Evolutionary conservation across 2,888 invertebrate species (phyloP), one percentile per base, ranked within the genome.

Genomic region (Leucophenga maculata): DNA sequence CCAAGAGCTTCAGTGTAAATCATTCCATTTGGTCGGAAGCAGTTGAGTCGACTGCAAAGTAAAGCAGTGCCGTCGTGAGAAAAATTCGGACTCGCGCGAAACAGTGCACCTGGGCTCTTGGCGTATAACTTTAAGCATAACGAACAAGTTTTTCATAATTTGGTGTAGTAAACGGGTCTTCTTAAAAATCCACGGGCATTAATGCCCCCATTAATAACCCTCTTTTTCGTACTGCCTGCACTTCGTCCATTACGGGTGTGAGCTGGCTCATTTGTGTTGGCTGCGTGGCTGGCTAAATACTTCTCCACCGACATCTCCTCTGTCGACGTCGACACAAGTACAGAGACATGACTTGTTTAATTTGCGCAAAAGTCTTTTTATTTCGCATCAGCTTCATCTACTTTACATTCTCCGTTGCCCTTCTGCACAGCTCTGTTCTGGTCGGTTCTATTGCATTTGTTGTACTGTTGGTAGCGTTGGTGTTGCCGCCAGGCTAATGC

Each of bases 351-450:
- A 75, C 80, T 82, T 83, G 83, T 80, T 82, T 80, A 83, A 80
- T 80, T 82, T 83, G 76, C 76, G 83, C 80, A 83, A 74, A 80
- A 80, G 80, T 83, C 62, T 46, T 48, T 64, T 48, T 64, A 48
- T 46, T 64, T 26, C 22, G 46, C 62, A 64, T 64, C 62, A 64
- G 46, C 46, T 80, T 80, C 82, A 83, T 80, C 80, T 83, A 78
- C 80, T 79, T 39, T 62, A 14, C 57, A 20, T 14, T 31, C n/a
- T 3, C 22, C 14, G 14, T 31, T 57, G 4, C 57, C 11, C 26
- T 31, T 9, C 18, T 26, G 18, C 22, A 31, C 22, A 22, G 57
- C 57, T 48, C n/a, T 46, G 46, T 48, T n/a, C 50, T 70, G 50
- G 32, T 39, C 22, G 50, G 31, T 13, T 50, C 31, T 13, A 22